Conservation (phyloP, 2,797 vertebrate species). For the Gephyroberyx darwinii region DNA sequence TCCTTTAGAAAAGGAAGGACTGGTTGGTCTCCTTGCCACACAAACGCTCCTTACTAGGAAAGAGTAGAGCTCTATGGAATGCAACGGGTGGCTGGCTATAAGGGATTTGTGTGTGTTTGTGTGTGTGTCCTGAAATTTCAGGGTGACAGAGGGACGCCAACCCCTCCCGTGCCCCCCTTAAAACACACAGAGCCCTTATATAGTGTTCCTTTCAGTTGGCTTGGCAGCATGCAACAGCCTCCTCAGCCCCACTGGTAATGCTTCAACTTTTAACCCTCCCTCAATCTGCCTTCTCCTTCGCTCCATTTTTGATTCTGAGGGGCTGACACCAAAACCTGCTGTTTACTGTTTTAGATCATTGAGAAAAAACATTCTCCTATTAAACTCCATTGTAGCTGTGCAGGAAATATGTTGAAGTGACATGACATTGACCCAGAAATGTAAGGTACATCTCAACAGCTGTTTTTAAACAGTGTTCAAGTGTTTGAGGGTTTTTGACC, state of each 20-base stretch:
- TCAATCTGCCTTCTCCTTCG: no score
- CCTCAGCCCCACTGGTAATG: not conserved
- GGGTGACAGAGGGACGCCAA: conserved; percentile 51
- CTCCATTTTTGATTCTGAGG: no score
- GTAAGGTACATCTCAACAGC: no score
- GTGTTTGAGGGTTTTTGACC: no score
- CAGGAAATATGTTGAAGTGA: no score
- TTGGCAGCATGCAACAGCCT: conserved; percentile 27
- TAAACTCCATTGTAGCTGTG: no score
- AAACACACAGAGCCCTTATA: conserved; percentile 62
- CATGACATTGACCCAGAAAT: no score
- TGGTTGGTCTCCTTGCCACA: conserved; percentile 18
- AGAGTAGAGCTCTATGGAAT: conserved; percentile 51
- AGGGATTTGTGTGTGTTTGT: conserved; percentile 47
- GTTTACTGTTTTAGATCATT: no score
- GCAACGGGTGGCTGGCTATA: conserved; percentile 61
- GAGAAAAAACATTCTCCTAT: no score
- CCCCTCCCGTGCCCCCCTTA: not conserved
- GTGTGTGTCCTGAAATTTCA: conserved; percentile 43
- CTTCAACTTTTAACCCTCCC: not conserved
- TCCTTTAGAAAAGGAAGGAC: not conserved
- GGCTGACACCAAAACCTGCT: no score
- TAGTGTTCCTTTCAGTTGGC: conserved; percentile 58
- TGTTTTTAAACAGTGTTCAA: no score
- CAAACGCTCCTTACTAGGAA: conserved; percentile 75